phyloP scores from a whole-genome alignment of 2,888 invertebrate species.

The Plebejus argus region DNA sequence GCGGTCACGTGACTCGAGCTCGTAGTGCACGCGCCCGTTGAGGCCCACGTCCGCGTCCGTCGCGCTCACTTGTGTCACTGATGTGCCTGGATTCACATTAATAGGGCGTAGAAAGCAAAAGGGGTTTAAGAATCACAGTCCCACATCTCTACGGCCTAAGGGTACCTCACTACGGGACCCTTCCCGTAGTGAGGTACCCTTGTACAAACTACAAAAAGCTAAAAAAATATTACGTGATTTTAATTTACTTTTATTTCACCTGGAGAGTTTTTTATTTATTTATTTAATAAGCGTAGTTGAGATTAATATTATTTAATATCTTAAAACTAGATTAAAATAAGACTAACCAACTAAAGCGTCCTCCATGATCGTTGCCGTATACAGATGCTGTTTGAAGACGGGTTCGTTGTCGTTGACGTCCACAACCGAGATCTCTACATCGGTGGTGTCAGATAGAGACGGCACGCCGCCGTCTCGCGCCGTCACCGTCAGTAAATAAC shows the following conservation, averaged over 20 bases:
- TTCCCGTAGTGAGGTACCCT: too few relatives aligned
- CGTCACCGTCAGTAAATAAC: slow-evolving; percentile 94
- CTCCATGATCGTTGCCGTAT: slow-evolving; percentile 91
- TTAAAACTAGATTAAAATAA: background rate
- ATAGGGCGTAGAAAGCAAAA: too few relatives aligned
- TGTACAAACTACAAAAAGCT: too few relatives aligned
- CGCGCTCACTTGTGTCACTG: slow-evolving; percentile 89
- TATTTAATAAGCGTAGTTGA: background rate
- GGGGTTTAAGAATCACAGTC: too few relatives aligned
- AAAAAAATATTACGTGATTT: too few relatives aligned
- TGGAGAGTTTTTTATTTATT: too few relatives aligned
- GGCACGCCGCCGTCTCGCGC: slow-evolving; percentile 96
- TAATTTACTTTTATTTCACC: too few relatives aligned
- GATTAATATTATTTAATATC: background rate
- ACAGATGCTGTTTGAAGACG: slow-evolving; percentile 89
- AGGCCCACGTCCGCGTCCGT: slow-evolving; percentile 92
- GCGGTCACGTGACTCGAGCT: slow-evolving; percentile 85
- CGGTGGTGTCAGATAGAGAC: slow-evolving; percentile 94
- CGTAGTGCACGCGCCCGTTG: slow-evolving; percentile 93
- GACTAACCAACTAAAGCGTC: slow-evolving; percentile 89
- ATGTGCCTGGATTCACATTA: slow-evolving; percentile 80
- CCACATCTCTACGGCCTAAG: too few relatives aligned
- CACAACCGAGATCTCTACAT: slow-evolving; percentile 95
- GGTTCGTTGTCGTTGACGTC: slow-evolving; percentile 99
- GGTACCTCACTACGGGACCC: too few relatives aligned